Evolutionary conservation across 2,797 vertebrate species (phyloP).

Genomic region (Phyllotis vaccarum): DNA sequence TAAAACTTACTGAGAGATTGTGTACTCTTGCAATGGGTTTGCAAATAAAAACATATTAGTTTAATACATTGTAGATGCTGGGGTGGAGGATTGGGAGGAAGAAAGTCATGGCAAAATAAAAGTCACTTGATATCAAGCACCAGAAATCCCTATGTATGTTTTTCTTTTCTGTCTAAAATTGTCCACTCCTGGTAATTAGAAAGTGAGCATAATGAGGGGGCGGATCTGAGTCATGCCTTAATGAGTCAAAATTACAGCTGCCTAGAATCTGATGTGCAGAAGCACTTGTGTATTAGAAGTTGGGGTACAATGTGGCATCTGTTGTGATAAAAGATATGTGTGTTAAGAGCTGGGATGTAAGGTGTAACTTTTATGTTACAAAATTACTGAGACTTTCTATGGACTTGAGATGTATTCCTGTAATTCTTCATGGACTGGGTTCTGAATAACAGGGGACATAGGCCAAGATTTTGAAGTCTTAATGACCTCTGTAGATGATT

Average conservation of each 20-base stretch:
- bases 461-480: neutral
- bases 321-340: conserved; percentile 77
- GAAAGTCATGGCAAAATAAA: conserved; percentile 34
- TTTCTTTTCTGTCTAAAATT: conserved; percentile 78
- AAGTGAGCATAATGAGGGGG: conserved; percentile 76
- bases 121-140: conserved; percentile 34
- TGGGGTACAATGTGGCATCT: conserved; percentile 59
- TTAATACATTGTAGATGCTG: conserved; percentile 68
- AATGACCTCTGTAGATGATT: neutral
- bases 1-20: conserved; percentile 75
- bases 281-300: conserved; percentile 59
- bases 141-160: conserved; percentile 58
- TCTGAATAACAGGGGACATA: neutral
- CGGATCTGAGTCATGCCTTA: conserved; percentile 80
- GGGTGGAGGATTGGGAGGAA: conserved; percentile 29
- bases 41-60: conserved; percentile 71
- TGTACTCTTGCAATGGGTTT: conserved; percentile 75
- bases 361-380: conserved; percentile 78
- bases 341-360: neutral
- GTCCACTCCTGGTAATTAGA: conserved; percentile 80
- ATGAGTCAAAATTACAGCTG: conserved; percentile 83
- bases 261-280: conserved; percentile 75
- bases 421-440: conserved; percentile 8
- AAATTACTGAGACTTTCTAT: conserved; percentile 63
- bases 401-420: conserved; percentile 56